Evolutionary conservation across 1,140 invertebrate genomes (phyloP).

Genomic region (Phenacoccus solenopsis): DNA sequence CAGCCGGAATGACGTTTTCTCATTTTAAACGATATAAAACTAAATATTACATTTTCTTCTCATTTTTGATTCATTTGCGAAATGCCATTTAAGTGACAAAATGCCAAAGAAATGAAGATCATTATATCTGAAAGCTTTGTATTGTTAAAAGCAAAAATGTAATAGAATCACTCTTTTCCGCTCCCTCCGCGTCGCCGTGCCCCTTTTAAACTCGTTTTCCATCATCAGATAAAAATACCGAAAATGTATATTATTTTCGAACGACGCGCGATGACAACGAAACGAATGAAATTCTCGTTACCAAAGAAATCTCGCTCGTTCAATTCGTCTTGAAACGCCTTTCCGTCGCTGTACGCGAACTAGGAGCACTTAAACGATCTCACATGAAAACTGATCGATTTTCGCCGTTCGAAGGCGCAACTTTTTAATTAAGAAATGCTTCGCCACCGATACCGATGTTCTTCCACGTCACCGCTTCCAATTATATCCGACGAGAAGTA

Average conservation of each 20-base stretch:
- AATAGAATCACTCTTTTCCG: background rate
- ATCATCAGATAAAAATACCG: background rate
- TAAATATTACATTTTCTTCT: constrained; percentile 3
- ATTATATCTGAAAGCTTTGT: constrained; percentile 3
- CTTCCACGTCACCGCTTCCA: too few species aligned
- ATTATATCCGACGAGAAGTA: too few species aligned
- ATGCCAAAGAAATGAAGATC: constrained; percentile 1
- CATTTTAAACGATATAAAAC: constrained; percentile 3
- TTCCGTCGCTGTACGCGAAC: too few species aligned
- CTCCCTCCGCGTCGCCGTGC: background rate
- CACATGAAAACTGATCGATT: too few species aligned
- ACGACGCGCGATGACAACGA: background rate
- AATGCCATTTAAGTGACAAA: constrained; percentile 2
- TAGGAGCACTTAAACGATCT: too few species aligned
- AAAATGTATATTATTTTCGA: background rate
- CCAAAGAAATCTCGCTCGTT: background rate
- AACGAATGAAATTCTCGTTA: background rate
- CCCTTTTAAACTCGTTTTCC: background rate
- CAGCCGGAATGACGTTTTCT: background rate
- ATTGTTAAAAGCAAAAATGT: background rate
- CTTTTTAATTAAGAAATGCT: too few species aligned
- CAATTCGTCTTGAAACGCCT: background rate
- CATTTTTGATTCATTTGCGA: constrained; percentile 2
- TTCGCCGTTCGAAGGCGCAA: too few species aligned
- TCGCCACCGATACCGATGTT: too few species aligned